phyloP scores from a whole-genome alignment of 2,113 vertebrate species.

The Xenotilapia caudafasciata region DNA sequence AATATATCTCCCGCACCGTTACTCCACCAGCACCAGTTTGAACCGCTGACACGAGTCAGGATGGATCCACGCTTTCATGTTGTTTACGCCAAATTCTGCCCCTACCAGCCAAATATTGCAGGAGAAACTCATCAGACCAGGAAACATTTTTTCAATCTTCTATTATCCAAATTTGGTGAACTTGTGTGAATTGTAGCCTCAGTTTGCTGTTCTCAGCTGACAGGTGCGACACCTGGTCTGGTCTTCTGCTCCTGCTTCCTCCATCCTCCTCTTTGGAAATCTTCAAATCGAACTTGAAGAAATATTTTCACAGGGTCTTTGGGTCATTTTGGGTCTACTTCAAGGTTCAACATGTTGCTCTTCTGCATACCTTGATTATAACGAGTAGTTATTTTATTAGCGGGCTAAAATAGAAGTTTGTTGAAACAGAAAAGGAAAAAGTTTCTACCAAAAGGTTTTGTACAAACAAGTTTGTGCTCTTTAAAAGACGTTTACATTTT shows the following conservation, averaged over 20 bases:
- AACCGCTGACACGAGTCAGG: background rate
- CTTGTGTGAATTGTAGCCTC: background rate
- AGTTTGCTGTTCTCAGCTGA: background rate
- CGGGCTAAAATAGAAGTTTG: background rate
- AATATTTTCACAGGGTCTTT: background rate
- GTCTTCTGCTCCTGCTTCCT: background rate
- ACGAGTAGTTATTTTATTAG: accelerated
- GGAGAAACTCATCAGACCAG: background rate
- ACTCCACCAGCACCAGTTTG: background rate
- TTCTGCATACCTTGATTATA: background rate
- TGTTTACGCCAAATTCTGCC: background rate
- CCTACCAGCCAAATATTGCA: background rate
- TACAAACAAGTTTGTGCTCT: accelerated
- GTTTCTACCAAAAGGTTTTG: background rate
- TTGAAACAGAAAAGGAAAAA: background rate
- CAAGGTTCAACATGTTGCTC: background rate
- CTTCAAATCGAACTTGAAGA: background rate
- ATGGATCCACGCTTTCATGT: background rate
- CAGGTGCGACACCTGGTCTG: background rate
- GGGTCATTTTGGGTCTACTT: background rate
- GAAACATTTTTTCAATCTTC: background rate
- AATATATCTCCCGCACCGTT: background rate
- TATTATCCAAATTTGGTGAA: background rate
- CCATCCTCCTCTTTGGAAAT: background rate
- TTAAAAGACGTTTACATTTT: background rate